Conservation (phyloP, 2,797 vertebrate species). For the Margarornis squamiger region DNA sequence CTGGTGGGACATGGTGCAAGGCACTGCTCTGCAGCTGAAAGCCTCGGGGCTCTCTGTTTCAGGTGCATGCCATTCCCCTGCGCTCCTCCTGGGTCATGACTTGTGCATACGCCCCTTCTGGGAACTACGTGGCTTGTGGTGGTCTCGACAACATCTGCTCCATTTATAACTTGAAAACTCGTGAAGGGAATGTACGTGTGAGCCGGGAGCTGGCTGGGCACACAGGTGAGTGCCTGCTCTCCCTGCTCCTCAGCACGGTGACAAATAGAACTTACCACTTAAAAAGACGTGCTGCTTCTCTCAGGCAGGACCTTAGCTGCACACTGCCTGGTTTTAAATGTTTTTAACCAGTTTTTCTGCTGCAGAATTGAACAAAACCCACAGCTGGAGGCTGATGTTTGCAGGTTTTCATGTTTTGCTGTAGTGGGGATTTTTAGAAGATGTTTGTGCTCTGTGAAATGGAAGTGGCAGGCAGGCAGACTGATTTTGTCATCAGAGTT, state of each 20-base stretch:
- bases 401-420: neutral
- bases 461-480: neutral
- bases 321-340: neutral
- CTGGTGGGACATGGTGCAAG: neutral
- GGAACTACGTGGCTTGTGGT: slow-evolving; percentile 97
- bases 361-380: neutral
- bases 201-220: slow-evolving; percentile 97
- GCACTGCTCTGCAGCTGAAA: neutral
- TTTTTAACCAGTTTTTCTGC: neutral
- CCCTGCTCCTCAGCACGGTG: too few species aligned
- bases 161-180: slow-evolving; percentile 99
- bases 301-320: neutral
- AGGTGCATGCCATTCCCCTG: slow-evolving; percentile 97
- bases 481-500: neutral
- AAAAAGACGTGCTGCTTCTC: neutral
- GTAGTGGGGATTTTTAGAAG: neutral
- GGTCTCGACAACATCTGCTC: slow-evolving; percentile 99
- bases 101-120: slow-evolving; percentile 96
- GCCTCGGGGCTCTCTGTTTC: neutral
- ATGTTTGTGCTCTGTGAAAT: neutral
- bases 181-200: slow-evolving; percentile 97
- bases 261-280: neutral
- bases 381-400: neutral
- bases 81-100: slow-evolving; percentile 99
- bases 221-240: slow-evolving; percentile 82